Evolutionary conservation across 2,888 invertebrate species (phyloP).

Genomic region (Drosophila koepferae): DNA sequence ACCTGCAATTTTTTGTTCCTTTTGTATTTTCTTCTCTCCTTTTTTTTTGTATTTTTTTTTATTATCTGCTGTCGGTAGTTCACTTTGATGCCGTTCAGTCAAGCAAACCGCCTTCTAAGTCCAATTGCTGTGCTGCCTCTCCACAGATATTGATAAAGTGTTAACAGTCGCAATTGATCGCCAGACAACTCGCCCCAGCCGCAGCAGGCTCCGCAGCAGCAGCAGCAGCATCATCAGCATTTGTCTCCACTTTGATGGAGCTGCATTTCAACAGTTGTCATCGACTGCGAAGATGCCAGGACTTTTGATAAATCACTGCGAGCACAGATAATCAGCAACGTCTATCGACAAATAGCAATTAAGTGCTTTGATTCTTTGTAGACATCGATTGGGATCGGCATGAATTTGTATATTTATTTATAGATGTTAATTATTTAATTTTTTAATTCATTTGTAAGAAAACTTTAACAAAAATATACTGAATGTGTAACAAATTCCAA

Average conservation of each 20-base stretch:
- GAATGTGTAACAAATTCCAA: neutral
- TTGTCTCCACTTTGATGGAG: slow-evolving; percentile 61
- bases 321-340: slow-evolving; percentile 37
- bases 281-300: slow-evolving; percentile 15
- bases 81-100: slow-evolving; percentile 61
- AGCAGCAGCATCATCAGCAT: slow-evolving; percentile 34
- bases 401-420: neutral
- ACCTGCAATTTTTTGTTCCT: slow-evolving; percentile 42
- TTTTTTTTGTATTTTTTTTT: slow-evolving; percentile 20
- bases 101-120: slow-evolving; percentile 59
- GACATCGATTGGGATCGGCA: neutral
- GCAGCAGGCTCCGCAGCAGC: neutral
- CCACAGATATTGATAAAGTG: slow-evolving; percentile 62
- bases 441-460: too few species aligned
- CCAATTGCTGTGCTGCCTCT: slow-evolving; percentile 22
- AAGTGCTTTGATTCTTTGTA: neutral
- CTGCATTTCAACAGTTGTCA: slow-evolving; percentile 51
- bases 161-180: slow-evolving; percentile 54
- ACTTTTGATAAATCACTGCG: slow-evolving; percentile 40
- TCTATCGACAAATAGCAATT: slow-evolving; percentile 23
- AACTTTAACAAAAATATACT: neutral
- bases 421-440: neutral
- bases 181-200: slow-evolving; percentile 23
- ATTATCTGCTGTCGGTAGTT: slow-evolving; percentile 60
- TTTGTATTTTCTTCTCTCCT: slow-evolving; percentile 5